A percentile compares a stretch with the other conserved stretches of the same genome.
Evolutionary conservation across 2,113 vertebrate genomes (phyloP).

Genomic region (Microcebus lehilahytsara): DNA sequence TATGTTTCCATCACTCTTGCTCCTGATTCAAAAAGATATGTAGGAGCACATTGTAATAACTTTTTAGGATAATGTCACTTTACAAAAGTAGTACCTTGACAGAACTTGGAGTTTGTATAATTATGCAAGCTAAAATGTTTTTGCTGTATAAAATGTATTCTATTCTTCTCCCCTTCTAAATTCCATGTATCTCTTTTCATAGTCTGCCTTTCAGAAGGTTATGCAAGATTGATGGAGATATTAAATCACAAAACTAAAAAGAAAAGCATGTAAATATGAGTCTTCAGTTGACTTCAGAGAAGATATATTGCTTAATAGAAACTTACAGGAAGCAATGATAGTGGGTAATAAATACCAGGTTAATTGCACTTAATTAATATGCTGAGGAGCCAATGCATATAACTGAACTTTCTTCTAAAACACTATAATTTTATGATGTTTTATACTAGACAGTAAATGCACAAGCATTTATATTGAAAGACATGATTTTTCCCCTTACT

Average conservation of each 20-base stretch:
- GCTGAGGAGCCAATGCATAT: background rate
- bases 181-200: slow-evolving; percentile 16
- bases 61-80: slow-evolving; percentile 36
- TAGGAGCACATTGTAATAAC: background rate
- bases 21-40: background rate
- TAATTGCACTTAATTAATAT: slow-evolving; percentile 36
- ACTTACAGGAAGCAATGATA: background rate
- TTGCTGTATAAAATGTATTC: background rate
- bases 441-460: slow-evolving; percentile 6
- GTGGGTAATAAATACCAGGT: slow-evolving; percentile 21
- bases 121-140: background rate
- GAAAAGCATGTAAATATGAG: slow-evolving; percentile 33
- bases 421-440: slow-evolving; percentile 39
- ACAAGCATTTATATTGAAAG: slow-evolving; percentile 35
- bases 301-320: slow-evolving; percentile 40
- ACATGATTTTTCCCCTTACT: background rate
- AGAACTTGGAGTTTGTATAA: background rate
- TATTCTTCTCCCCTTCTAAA: slow-evolving; percentile 21
- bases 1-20: background rate
- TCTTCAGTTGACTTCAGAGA: slow-evolving; percentile 3
- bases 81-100: background rate
- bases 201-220: background rate
- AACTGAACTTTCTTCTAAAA: slow-evolving; percentile 4
- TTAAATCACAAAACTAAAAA: slow-evolving; percentile 34
- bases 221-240: slow-evolving; percentile 31